These are phyloP conservation scores for Lepidochrysops patricia DNA, from an alignment of 2,888 invertebrate species.

Conservation along the genomic window DNA sequence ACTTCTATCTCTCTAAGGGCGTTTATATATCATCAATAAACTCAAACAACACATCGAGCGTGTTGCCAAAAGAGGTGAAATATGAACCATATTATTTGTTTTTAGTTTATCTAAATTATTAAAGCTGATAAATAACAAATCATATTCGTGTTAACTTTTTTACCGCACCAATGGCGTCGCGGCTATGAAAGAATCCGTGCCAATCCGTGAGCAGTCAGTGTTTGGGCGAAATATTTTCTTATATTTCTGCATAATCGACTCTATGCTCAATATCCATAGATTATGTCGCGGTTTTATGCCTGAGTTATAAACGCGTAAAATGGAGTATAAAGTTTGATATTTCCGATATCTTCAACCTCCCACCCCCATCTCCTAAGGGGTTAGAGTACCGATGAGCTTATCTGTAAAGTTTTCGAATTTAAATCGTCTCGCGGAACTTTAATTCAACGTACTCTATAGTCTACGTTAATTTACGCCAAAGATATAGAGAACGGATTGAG, in stretches of 20 bases:
- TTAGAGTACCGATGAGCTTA: background rate
- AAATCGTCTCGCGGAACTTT: background rate
- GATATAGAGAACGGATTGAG: background rate
- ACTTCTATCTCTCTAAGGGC: background rate
- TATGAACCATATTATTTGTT: no score
- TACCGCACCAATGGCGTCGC: no score
- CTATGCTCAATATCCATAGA: no score
- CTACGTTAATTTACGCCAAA: background rate
- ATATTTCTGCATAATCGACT: no score
- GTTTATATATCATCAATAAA: background rate
- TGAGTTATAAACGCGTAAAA: background rate
- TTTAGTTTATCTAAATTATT: no score
- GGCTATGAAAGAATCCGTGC: no score
- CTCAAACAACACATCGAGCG: background rate
- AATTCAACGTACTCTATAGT: background rate
- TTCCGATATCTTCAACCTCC: background rate
- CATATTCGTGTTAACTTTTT: no score
- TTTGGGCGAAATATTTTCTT: no score
- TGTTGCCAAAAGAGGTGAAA: no score
- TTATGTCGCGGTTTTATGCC: background rate
- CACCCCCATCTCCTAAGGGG: background rate
- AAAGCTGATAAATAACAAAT: no score
- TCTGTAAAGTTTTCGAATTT: background rate
- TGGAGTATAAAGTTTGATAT: background rate
- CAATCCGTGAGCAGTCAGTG: no score